phyloP scores from a whole-genome alignment of 2,888 invertebrate genomes.

The Lagria hirta region DNA sequence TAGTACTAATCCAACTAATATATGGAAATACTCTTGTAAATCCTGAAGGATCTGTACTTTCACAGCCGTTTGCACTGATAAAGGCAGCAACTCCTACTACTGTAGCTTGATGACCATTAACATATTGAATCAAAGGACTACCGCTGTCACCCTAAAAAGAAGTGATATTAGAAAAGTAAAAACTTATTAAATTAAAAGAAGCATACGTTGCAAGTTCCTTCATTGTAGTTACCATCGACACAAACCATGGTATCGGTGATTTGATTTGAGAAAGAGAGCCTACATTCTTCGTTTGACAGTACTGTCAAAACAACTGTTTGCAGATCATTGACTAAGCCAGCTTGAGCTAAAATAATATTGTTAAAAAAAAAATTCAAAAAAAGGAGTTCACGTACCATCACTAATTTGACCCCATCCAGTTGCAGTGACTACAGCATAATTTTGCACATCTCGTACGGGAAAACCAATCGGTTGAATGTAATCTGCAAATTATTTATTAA shows the following conservation, averaged over 20 bases:
- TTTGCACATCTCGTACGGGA: conserved; percentile 4
- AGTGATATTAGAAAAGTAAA: neutral
- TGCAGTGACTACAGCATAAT: conserved; percentile 5
- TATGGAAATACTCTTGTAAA: no score
- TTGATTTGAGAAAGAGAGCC: no score
- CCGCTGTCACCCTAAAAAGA: neutral
- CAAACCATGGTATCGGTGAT: no score
- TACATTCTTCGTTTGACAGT: no score
- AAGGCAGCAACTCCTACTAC: neutral
- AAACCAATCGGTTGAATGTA: conserved; percentile 2
- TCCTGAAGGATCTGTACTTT: no score
- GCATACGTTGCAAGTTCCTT: neutral
- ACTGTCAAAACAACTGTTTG: conserved; percentile 1
- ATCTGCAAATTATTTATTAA: neutral
- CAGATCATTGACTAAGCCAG: conserved; percentile 1
- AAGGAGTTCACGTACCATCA: conserved; percentile 4
- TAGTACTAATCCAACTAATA: no score
- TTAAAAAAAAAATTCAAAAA: neutral
- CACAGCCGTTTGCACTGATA: neutral
- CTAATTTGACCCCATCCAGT: conserved; percentile 14
- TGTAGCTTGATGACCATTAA: neutral
- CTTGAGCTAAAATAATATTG: conserved; percentile 3
- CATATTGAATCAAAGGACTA: neutral
- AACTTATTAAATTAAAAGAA: neutral
- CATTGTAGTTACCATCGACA: no score